Conservation (phyloP, 2,888 invertebrate genomes). For the Leuctra nigra region DNA sequence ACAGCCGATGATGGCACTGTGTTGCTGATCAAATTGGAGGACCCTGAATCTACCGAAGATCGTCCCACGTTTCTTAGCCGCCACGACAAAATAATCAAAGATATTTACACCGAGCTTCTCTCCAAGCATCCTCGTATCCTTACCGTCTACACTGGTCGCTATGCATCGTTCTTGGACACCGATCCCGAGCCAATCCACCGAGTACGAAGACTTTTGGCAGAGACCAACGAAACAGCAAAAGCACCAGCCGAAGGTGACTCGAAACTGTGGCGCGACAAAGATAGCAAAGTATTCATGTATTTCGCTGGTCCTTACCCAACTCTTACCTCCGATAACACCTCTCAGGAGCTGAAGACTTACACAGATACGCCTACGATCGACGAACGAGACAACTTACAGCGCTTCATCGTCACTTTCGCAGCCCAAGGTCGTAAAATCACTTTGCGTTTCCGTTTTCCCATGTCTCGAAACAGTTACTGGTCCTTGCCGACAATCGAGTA, state of each 20-base stretch:
- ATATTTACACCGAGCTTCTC: constrained; percentile 46
- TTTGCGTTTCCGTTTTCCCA: neutral
- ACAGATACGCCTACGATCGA: neutral
- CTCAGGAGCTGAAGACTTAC: neutral
- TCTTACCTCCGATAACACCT: neutral
- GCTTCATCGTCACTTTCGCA: neutral
- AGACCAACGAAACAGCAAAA: neutral
- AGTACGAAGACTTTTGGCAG: constrained; percentile 3
- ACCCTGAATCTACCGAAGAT: constrained; percentile 41
- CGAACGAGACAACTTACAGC: neutral
- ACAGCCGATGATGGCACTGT: neutral
- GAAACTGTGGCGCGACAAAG: neutral
- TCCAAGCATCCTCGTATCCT: constrained; percentile 44
- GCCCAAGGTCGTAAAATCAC: neutral
- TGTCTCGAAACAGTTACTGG: neutral
- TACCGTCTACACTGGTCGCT: constrained; percentile 51
- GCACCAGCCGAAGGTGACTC: neutral
- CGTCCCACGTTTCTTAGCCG: constrained; percentile 48
- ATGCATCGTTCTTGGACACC: constrained; percentile 45
- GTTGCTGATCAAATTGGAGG: constrained; percentile 30
- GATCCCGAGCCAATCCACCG: constrained; percentile 3
- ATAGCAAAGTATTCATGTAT: constrained; percentile 7
- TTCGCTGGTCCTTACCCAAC: neutral
- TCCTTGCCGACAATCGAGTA: neutral
- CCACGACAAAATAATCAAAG: constrained; percentile 47